Conservation (phyloP, 1,140 invertebrate genomes). For the Heliconius congener region DNA sequence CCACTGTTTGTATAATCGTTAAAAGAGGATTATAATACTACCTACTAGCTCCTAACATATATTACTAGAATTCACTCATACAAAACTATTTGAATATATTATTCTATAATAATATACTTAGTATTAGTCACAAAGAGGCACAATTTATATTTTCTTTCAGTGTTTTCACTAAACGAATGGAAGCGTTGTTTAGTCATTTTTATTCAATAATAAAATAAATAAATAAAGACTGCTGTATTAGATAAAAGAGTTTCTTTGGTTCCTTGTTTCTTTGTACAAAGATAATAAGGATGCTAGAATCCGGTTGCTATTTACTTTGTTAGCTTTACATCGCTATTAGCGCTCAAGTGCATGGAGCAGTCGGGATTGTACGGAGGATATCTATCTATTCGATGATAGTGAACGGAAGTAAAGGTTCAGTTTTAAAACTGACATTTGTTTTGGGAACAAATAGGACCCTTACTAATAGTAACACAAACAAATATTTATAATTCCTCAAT, state of each 20-base stretch:
- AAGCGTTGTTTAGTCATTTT: neutral
- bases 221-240: neutral
- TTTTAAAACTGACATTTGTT: no score
- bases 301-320: conserved; percentile 8
- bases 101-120: no score
- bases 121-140: no score
- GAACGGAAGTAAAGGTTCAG: neutral
- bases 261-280: conserved; percentile 1
- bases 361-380: neutral
- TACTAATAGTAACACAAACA: no score
- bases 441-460: no score
- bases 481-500: no score
- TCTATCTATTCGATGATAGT: neutral
- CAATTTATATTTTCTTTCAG: no score
- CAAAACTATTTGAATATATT: neutral
- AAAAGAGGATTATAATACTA: neutral
- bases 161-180: neutral
- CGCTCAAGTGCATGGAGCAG: conserved; percentile 7
- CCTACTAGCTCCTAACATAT: neutral
- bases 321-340: conserved; percentile 12
- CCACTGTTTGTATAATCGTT: conserved; percentile 49
- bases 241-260: neutral
- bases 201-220: neutral
- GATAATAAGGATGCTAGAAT: conserved; percentile 12
- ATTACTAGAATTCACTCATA: neutral